Evolutionary conservation across 2,113 vertebrate species (phyloP).

Genomic region (Pao palembangensis): DNA sequence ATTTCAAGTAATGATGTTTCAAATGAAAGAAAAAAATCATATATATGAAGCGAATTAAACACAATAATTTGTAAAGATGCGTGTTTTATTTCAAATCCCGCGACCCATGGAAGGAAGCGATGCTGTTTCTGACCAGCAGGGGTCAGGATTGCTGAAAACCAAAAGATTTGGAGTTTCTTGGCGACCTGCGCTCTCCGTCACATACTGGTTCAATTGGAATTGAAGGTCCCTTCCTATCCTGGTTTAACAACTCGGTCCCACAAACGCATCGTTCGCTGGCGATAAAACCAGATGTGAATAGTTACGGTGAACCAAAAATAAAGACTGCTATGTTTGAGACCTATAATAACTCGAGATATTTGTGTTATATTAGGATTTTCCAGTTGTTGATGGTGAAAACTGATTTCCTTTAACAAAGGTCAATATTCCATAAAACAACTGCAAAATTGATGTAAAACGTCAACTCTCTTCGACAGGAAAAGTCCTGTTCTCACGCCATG

Average conservation of each 20-base stretch:
- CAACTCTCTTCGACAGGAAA: too few species aligned
- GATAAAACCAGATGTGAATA: background rate
- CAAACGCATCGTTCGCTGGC: background rate
- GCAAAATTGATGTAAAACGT: too few species aligned
- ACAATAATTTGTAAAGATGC: constrained; percentile 52
- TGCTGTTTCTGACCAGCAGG: constrained; percentile 8
- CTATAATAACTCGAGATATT: too few species aligned
- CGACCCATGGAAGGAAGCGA: background rate
- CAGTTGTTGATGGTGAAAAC: too few species aligned
- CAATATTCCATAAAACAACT: too few species aligned
- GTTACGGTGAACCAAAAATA: background rate
- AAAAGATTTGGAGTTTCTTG: background rate
- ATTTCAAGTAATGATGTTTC: constrained; percentile 52
- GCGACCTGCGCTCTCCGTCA: background rate
- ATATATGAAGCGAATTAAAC: constrained; percentile 65
- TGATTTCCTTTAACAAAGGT: too few species aligned
- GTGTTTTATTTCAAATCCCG: constrained; percentile 16
- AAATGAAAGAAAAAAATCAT: constrained; percentile 35
- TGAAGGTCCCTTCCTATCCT: constrained; percentile 22
- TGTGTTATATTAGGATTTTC: too few species aligned
- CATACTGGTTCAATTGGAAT: constrained; percentile 31
- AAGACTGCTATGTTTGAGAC: too few species aligned
- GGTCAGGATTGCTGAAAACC: constrained; percentile 4
- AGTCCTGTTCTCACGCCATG: too few species aligned
- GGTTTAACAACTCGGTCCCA: constrained; percentile 10